A percentile compares a stretch with the other conserved stretches of the same genome.
These are phyloP conservation scores for Orthosia incerta DNA, from an alignment of 2,888 invertebrate species.

Conservation along the genomic window DNA sequence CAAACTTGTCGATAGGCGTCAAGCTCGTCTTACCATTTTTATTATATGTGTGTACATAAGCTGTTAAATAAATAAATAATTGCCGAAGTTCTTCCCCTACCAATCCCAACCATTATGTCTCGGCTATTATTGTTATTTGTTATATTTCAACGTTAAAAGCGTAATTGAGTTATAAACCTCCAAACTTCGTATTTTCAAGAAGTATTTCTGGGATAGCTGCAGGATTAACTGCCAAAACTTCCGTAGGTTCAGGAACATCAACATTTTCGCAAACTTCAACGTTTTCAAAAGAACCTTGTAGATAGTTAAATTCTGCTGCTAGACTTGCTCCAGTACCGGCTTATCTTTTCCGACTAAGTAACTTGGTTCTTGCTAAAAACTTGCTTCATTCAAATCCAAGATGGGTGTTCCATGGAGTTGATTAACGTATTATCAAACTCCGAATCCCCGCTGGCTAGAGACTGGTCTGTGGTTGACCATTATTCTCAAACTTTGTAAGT, in stretches of 20 bases:
- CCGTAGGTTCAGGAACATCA: constrained; percentile 14
- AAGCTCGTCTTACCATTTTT: too few species aligned
- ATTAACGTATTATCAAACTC: constrained; percentile 64
- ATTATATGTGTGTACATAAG: too few species aligned
- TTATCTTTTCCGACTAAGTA: constrained; percentile 55
- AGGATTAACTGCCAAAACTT: constrained; percentile 26
- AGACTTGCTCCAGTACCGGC: constrained; percentile 22
- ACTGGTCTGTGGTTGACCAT: constrained; percentile 62
- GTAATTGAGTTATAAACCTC: background rate
- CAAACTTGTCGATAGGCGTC: too few species aligned
- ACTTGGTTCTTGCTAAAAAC: constrained; percentile 51
- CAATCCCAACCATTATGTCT: too few species aligned
- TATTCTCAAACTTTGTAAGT: constrained; percentile 63
- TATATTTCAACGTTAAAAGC: background rate
- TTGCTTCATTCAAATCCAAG: constrained; percentile 55
- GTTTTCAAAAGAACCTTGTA: constrained; percentile 17
- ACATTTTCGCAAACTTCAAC: constrained; percentile 11
- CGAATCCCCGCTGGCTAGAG: constrained; percentile 57
- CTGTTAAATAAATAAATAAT: too few species aligned
- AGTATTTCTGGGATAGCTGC: background rate
- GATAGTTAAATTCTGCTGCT: constrained; percentile 50
- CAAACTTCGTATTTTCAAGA: background rate
- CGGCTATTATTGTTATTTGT: too few species aligned
- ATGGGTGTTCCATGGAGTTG: constrained; percentile 53
- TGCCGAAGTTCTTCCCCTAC: too few species aligned